A percentile compares a stretch with the other conserved stretches of the same genome.
phyloP scores from a whole-genome alignment of 2,113 vertebrate genomes.

The Muntiacus muntjak region DNA sequence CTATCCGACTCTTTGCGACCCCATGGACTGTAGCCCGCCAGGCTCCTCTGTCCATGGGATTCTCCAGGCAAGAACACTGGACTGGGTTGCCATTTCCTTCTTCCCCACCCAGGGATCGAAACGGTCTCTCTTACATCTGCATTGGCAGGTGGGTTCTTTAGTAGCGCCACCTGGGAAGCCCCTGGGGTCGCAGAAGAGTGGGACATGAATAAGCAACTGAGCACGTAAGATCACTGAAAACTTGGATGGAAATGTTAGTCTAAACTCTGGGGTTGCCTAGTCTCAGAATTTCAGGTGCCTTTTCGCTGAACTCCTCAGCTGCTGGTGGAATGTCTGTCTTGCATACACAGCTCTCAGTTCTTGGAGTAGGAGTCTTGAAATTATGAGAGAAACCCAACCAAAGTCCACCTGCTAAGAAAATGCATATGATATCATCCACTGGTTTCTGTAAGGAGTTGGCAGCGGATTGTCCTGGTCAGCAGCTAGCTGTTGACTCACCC shows the following conservation, averaged over 20 bases:
- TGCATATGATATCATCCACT: constrained; percentile 91
- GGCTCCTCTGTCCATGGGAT: background rate
- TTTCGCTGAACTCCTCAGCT: constrained; percentile 93
- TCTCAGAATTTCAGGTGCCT: constrained; percentile 91
- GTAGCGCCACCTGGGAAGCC: background rate
- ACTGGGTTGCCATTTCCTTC: background rate
- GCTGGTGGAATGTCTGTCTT: constrained; percentile 94
- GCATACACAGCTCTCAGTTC: constrained; percentile 95
- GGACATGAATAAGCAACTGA: background rate
- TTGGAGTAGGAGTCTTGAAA: constrained; percentile 91
- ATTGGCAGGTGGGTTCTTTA: background rate
- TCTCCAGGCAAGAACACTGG: background rate
- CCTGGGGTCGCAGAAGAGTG: background rate
- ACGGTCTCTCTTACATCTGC: background rate
- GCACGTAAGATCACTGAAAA: constrained; percentile 83
- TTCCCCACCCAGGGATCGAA: background rate
- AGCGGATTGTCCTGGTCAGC: constrained; percentile 95
- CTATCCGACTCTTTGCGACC: background rate
- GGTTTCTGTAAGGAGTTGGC: constrained; percentile 98
- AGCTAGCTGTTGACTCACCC: constrained; percentile 95
- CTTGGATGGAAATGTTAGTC: constrained; percentile 90
- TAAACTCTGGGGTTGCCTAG: constrained; percentile 94
- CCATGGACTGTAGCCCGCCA: background rate
- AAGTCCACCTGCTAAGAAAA: constrained; percentile 91
- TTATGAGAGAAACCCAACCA: constrained; percentile 94